Base-by-base conservation (phyloP, 2,888 invertebrate genomes). In the Nemurella pictetii region DNA sequence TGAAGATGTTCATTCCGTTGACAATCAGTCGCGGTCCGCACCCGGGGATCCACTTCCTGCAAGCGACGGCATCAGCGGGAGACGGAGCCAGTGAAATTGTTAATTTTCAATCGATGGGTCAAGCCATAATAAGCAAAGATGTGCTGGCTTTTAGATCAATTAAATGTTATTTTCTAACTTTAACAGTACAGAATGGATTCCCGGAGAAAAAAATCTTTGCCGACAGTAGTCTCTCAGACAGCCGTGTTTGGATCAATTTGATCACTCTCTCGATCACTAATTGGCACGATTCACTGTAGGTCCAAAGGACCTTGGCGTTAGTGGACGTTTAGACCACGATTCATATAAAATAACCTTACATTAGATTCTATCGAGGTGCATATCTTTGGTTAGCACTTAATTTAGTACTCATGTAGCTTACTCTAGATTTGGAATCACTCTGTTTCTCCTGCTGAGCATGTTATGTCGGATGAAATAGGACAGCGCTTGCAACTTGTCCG, bases 361-460 rank as follows among this genome's bases (percentile, higher is more conserved):
- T 4, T 9, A 27, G 12, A 83, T 27, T 9, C n/a, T 26, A 29
- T 1, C 9, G n/a, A n/a, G n/a, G n/a, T n/a, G n/a, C n/a, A n/a
- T n/a, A 15, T 15, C 7, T 7, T 36, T 12, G 55, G 55, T 15
- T 15, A 9, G 15, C 55, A 9, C 9, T 36, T 7, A 36, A 36
- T 12, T 36, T 36, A 36, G 7, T 36, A 15, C 7, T 12, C 9
- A 29, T n/a, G 29, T 86, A 86, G 92, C 94, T 93, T 90, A 95
- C 95, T 96, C 96, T 86, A 96, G 88, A 89, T 93, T 92, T 15
- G 95, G 94, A 89, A 96, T 95, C 12, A 96, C 90, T 88, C 92
- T 92, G 82, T 91, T 93, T 9, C 90, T 91, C 84, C 94, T 92
- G 36, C 92, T 92, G 80, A 92, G 90, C 89, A 93, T 92, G 87